Evolutionary conservation across 2,888 invertebrate genomes (phyloP), one percentile per base, ranked within the genome.

Genomic region (Ypsolopha sequella): DNA sequence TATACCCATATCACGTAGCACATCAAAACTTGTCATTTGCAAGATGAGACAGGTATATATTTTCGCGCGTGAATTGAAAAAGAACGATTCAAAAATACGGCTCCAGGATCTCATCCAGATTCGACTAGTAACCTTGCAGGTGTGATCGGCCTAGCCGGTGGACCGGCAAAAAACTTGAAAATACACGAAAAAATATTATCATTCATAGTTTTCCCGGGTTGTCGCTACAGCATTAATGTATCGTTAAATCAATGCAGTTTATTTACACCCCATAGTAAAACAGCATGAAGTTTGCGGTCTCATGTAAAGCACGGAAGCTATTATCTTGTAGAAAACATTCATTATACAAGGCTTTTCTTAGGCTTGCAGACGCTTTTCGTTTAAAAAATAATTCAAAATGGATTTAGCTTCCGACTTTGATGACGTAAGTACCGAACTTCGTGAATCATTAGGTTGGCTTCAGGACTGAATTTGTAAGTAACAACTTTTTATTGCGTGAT

Each of bases 341-440:
- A 24, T 24, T 24, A 24, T 24, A 2, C 24, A 24, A 24, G 24
- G 24, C 24, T 24, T 24, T 24, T 14, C 14, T 24, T 14, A 14
- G 43, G 14, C 24, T 13, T 13, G 14, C 9, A 43, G n/a, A 43
- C 43, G 43, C 43, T 43, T 13, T 43, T 13, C 14, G 13, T 9
- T 14, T 13, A 43, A 14, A 24, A 14, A 43, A 43, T 6, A 43
- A 6, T 6, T 10, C 1, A 6, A 9, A 47, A 47, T 36, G 11
- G 7, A 36, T 47, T 11, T 11, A 9, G 48, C 36, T 49, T 49
- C n/a, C 35, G 64, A 65, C 51, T 64, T 66, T 54, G 69, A 67
- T 53, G 68, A 73, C 58, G 80, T 78, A 68, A 80, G 80, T 79
- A 77, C 59, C 7, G 7, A 10, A 24, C 6, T 46, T 46, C 11